Evolutionary conservation across 2,888 invertebrate species (phyloP), one percentile per base, ranked within the genome.

Genomic region (Gymnocheta viridis): DNA sequence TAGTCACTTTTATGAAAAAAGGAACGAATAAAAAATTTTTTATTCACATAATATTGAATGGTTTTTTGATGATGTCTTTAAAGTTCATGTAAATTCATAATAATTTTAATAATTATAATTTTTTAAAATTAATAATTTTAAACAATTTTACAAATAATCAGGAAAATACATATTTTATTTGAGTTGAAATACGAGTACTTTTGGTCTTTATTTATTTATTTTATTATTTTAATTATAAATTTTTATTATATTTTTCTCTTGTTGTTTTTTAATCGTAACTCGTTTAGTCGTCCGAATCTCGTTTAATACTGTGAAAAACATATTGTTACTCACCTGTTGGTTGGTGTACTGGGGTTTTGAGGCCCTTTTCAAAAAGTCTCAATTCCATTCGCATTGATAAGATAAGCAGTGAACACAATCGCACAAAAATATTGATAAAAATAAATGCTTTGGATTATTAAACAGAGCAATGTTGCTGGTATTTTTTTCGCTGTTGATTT

Each of bases 301-400:
- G 41, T 79, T 85, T 77, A 85, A 82, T 82, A 85, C 85, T 85
- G 80, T 62, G 29, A 49, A 70, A 54, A 29, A 54, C 12, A 24
- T n/a, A 72, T 10, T 41, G 22, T 80, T 85, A 77, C 82, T 82
- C 80, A 85, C 82, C 85, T 82, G 82, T 85, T 77, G 47, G 82
- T 85, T 77, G 47, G 12, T 67, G 47, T 66, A 49, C 10, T 67
- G 56, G 67, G 44, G 58, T 12, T 29, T 35, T 66, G 44, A 64
- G 44, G 51, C 47, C 70, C 70, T 44, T 73, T 64, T 14, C 38
- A 56, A 44, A 47, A 58, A 4, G 29, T 51, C 49, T 82, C 78
- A 19, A 22, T 74, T 72, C 64, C 74, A 72, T 44, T 82, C 44
- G 58, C 64, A 72, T 49, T 77, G 85, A 85, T 85, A 85, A 85